A percentile compares a stretch with the other conserved stretches of the same genome.
Evolutionary conservation across 1,140 invertebrate genomes (phyloP).

Genomic region (Oscheius sp.): DNA sequence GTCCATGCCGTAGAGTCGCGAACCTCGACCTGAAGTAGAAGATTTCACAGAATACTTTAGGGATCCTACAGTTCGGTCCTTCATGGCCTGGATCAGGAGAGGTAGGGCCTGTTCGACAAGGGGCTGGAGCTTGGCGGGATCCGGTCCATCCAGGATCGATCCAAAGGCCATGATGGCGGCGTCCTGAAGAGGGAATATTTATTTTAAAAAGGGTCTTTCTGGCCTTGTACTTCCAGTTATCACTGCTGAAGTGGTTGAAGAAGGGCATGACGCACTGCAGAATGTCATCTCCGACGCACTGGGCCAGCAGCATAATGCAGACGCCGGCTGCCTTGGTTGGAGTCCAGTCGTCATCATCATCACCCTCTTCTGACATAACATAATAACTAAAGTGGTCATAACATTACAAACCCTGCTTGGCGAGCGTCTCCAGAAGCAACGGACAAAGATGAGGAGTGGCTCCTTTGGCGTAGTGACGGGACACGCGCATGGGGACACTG

Average conservation of each 20-base stretch:
- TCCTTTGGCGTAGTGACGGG: constrained; percentile 86
- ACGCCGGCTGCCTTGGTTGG: constrained; percentile 98
- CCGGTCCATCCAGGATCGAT: constrained; percentile 89
- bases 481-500: constrained; percentile 69
- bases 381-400: neutral
- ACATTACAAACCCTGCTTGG: constrained; percentile 64
- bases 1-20: constrained; percentile 97
- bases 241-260: constrained; percentile 86
- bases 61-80: constrained; percentile 79
- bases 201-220: neutral
- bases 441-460: constrained; percentile 91
- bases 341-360: constrained; percentile 99
- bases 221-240: constrained; percentile 78
- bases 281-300: constrained; percentile 94
- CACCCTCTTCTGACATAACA: constrained; percentile 64
- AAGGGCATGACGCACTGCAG: constrained; percentile 95
- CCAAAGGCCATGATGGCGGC: constrained; percentile 98
- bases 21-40: too few species aligned
- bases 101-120: constrained; percentile 93
- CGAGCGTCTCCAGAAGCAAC: constrained; percentile 85
- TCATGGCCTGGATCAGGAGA: constrained; percentile 87
- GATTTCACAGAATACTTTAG: too few species aligned
- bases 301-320: constrained; percentile 94
- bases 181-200: constrained; percentile 69
- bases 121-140: constrained; percentile 79